Evolutionary conservation across 2,113 vertebrate species (phyloP).

Genomic region (Carettochelys insculpta): DNA sequence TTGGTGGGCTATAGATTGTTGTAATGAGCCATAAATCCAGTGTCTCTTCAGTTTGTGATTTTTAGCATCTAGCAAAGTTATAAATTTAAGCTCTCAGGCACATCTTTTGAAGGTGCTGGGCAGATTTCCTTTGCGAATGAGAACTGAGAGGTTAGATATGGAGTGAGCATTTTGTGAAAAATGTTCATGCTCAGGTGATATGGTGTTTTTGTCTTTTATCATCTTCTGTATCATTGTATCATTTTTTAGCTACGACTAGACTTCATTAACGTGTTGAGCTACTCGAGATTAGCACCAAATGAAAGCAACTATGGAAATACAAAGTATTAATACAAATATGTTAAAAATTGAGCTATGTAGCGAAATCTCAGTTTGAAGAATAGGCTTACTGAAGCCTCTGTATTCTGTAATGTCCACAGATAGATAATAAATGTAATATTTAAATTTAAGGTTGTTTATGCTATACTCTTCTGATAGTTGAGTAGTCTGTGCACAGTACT

Average conservation of each 20-base stretch:
- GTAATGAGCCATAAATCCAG: neutral
- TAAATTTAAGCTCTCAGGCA: neutral
- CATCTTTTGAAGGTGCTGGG: neutral
- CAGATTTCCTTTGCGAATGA: neutral
- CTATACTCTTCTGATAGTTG: slow-evolving; percentile 1
- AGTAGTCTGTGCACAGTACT: slow-evolving; percentile 8
- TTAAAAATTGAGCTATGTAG: neutral
- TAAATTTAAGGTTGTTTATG: slow-evolving; percentile 28
- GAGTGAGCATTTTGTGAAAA: neutral
- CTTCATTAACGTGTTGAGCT: neutral
- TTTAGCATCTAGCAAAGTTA: neutral
- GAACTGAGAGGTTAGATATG: neutral
- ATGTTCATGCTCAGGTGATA: neutral
- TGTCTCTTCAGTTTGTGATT: neutral
- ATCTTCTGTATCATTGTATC: neutral
- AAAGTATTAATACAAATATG: neutral
- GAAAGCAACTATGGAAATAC: neutral
- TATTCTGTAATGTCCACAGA: neutral
- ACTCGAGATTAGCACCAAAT: neutral
- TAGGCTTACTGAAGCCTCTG: neutral
- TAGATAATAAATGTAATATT: neutral
- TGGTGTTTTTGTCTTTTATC: neutral
- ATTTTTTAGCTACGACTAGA: neutral
- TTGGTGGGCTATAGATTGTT: neutral
- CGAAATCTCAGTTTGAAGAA: slow-evolving; percentile 46